phyloP scores from a whole-genome alignment of 2,113 vertebrate species.

The Gymnorhina tibicen region DNA sequence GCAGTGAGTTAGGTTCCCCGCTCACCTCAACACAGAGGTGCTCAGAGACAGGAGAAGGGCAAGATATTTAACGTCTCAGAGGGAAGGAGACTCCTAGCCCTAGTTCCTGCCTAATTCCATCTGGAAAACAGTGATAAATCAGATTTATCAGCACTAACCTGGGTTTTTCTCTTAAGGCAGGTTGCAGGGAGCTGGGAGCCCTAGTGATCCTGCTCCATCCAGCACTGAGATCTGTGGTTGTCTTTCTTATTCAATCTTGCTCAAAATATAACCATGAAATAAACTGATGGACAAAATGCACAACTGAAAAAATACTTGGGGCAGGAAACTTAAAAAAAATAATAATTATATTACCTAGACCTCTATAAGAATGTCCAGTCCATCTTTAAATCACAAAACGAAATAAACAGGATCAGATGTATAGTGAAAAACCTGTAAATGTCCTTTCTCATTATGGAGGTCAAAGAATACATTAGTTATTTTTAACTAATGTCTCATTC shows the following conservation, averaged over 20 bases:
- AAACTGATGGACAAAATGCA: neutral
- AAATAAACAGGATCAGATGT: conserved; percentile 55
- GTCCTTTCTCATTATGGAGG: conserved; percentile 71
- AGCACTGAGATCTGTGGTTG: accelerated
- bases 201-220: neutral
- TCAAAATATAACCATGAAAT: neutral
- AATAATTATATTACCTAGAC: neutral
- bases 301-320: neutral
- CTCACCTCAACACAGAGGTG: neutral
- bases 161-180: neutral
- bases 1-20: neutral
- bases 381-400: conserved; percentile 15
- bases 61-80: neutral
- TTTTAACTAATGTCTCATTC: conserved; percentile 75
- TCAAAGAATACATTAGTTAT: conserved; percentile 73
- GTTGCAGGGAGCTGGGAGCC: neutral
- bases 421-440: conserved; percentile 45
- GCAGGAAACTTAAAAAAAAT: neutral
- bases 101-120: neutral
- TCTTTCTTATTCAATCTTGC: neutral
- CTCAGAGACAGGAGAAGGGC: neutral
- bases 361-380: neutral
- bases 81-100: neutral
- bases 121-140: neutral
- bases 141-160: neutral